Conservation (phyloP, 2,113 vertebrate species). For the Grammomys dolichurus region DNA sequence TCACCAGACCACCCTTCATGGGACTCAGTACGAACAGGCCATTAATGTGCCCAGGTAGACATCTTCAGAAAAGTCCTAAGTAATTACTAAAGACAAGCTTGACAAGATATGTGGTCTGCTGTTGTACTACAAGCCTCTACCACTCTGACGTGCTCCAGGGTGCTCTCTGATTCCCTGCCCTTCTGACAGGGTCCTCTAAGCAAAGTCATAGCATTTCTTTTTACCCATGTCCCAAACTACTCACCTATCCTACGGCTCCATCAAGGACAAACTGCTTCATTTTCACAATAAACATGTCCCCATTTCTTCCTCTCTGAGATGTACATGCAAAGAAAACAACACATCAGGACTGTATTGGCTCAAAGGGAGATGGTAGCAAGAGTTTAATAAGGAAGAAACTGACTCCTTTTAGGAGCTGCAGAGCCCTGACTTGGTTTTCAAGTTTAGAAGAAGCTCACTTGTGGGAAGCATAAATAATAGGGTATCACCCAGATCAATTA, state of each 20-base stretch:
- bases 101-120: not conserved
- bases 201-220: not conserved
- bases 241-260: not conserved
- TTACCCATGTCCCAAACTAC: not conserved
- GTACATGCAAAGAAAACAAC: not conserved
- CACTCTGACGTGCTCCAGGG: rapidly evolving
- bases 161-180: not conserved
- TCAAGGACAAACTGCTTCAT: slow-evolving; percentile 21
- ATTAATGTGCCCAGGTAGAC: not conserved
- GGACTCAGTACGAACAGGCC: not conserved
- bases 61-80: not conserved
- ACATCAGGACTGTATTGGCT: slow-evolving; percentile 4
- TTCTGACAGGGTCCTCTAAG: not conserved
- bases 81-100: not conserved
- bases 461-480: not conserved
- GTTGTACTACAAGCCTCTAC: not conserved
- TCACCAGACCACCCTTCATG: not conserved
- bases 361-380: not conserved
- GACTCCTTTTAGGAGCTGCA: not conserved
- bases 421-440: not conserved
- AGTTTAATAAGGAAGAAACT: slow-evolving; percentile 46
- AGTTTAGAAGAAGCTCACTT: not conserved
- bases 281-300: not conserved
- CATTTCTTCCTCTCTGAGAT: not conserved
- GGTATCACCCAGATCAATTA: not conserved